Evolutionary conservation across 2,888 invertebrate genomes (phyloP).

Genomic region (Synergus japonicus): DNA sequence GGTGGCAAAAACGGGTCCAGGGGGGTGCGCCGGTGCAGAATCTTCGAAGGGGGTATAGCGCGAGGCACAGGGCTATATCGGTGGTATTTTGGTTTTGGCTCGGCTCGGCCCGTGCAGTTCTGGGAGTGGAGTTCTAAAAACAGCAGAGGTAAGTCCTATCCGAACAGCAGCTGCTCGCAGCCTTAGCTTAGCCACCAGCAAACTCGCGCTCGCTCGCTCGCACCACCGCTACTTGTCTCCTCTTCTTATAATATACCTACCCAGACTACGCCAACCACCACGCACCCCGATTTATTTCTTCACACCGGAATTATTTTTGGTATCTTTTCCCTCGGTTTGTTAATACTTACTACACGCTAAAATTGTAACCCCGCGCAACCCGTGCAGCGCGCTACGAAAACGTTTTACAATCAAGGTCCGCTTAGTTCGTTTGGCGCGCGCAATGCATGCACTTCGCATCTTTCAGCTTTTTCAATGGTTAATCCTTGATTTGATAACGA

Average conservation of each 20-base stretch:
- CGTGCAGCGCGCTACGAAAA: slow-evolving; percentile 55
- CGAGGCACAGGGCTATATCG: slow-evolving; percentile 65
- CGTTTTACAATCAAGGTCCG: slow-evolving; percentile 61
- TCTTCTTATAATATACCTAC: slow-evolving; percentile 51
- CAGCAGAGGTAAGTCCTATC: slow-evolving; percentile 76
- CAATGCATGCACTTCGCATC: slow-evolving; percentile 58
- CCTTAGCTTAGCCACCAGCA: slow-evolving; percentile 43
- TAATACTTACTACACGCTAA: slow-evolving; percentile 66
- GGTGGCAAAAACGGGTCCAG: slow-evolving; percentile 54
- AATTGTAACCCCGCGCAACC: slow-evolving; percentile 58
- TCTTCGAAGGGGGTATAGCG: slow-evolving; percentile 54
- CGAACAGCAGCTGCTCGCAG: slow-evolving; percentile 42
- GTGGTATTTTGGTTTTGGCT: slow-evolving; percentile 78
- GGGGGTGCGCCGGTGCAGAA: slow-evolving; percentile 50
- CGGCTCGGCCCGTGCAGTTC: slow-evolving; percentile 76
- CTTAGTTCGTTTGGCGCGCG: slow-evolving; percentile 63
- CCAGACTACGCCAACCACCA: slow-evolving; percentile 45
- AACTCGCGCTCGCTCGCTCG: slow-evolving; percentile 41
- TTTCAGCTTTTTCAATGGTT: slow-evolving; percentile 6
- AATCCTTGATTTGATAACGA: neutral
- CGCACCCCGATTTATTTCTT: slow-evolving; percentile 73
- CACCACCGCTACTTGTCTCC: slow-evolving; percentile 49
- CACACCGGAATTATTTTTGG: slow-evolving; percentile 76
- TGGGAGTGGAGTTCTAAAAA: slow-evolving; percentile 78
- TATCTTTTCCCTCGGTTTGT: slow-evolving; percentile 75